phyloP scores from a whole-genome alignment of 1,140 invertebrate species.

The Drosophila serrata region DNA sequence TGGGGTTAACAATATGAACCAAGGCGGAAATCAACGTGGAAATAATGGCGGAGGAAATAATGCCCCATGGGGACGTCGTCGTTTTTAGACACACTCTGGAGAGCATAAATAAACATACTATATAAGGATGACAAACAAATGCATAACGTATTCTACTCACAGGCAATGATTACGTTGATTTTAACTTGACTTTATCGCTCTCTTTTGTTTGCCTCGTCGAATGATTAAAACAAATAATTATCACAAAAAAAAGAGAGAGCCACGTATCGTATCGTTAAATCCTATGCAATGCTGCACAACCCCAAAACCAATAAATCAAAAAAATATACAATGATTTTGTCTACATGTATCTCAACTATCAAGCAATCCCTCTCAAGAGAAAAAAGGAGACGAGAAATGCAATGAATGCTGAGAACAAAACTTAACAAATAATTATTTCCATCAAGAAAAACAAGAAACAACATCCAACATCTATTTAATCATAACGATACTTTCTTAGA shows the following conservation, averaged over 20 bases:
- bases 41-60: constrained; percentile 80
- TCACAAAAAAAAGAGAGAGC: constrained; percentile 4
- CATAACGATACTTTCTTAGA: constrained; percentile 43
- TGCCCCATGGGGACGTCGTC: constrained; percentile 83
- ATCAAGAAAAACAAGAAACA: constrained; percentile 5
- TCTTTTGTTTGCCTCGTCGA: neutral
- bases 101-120: constrained; percentile 1
- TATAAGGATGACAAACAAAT: constrained; percentile 12
- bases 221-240: constrained; percentile 8
- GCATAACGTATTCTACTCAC: constrained; percentile 12
- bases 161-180: constrained; percentile 28
- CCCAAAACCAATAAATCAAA: constrained; percentile 10
- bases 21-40: constrained; percentile 81
- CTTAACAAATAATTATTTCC: neutral
- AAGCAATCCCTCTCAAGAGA: constrained; percentile 14
- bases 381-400: constrained; percentile 6
- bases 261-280: constrained; percentile 12
- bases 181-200: constrained; percentile 32
- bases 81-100: constrained; percentile 69
- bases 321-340: constrained; percentile 39
- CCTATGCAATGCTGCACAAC: constrained; percentile 10
- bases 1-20: constrained; percentile 83
- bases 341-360: constrained; percentile 32
- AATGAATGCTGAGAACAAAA: constrained; percentile 7
- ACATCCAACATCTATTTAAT: constrained; percentile 43